Evolutionary conservation across 2,888 invertebrate genomes (phyloP), one percentile per base, ranked within the genome.

Genomic region (Sarcophaga variegata): DNA sequence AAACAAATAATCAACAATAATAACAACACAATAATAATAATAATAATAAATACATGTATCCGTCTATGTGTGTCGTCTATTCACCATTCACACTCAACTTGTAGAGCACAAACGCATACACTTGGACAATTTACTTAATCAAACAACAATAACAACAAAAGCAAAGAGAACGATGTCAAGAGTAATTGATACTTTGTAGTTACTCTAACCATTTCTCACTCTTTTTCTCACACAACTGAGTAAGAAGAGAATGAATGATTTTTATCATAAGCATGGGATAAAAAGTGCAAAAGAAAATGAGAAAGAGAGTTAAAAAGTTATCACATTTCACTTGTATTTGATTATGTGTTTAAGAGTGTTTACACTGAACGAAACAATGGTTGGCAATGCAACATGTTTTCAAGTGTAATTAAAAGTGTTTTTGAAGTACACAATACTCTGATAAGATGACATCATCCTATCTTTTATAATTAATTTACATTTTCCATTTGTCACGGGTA

Each of bases 1-100:
- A 79, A 83, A 79, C 83, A 83, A 75, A 79, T 74, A 14, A 47
- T 22, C 75, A 83, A 22, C 37, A 70, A 75, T 63, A 81, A 64
- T 27, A 64, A 75, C 22, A 25, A 75, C n/a, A 75, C n/a, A 76
- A 75, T 25, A 22, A 27, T 20, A 67, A 67, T 27, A 67, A 67
- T 27, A 60, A 45, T 66, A 66, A 66, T 60, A 49, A 66, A 66
- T 72, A 11, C 66, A 49, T 37, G 37, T 37, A 37, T 37, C 8
- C 37, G 37, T 2, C 54, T 54, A 0, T 54, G 54, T 54, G 17
- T 14, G 37, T 37, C 10, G 37, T 37, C 37, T 37, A 37, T 37
- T 37, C 37, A 37, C 2, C 37, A 37, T 37, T 10, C 37, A 37
- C 37, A 37, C 37, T 8, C 37, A 37, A 37, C 8, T 10, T 0